Evolutionary conservation across 2,888 invertebrate genomes (phyloP).

Genomic region (Ophonus ardosiacus): DNA sequence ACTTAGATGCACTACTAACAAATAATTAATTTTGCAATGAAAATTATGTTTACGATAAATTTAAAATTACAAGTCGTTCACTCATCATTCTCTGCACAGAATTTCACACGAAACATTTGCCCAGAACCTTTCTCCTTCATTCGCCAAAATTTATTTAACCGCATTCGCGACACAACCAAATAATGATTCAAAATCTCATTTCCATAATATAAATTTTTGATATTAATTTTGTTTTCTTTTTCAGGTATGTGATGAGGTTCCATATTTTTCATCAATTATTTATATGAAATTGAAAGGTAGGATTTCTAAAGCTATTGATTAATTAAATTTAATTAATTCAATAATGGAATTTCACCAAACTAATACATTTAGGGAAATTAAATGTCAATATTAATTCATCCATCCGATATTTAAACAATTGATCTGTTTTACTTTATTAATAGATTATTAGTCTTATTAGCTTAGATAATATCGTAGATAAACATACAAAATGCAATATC

Average conservation of each 20-base stretch:
- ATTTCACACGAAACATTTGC: no score
- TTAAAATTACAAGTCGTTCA: no score
- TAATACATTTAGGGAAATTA: constrained; percentile 1
- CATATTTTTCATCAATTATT: neutral
- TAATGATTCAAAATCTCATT: no score
- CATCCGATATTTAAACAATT: neutral
- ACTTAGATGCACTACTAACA: no score
- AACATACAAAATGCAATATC: neutral
- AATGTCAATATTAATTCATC: constrained; percentile 12
- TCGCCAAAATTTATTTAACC: no score
- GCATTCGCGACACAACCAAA: no score
- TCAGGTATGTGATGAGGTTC: neutral
- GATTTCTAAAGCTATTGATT: neutral
- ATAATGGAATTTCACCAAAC: neutral
- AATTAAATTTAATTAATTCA: neutral
- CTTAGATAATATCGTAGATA: neutral
- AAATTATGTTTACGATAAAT: no score
- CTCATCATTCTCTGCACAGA: no score
- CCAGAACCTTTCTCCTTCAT: no score
- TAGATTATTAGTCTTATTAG: neutral
- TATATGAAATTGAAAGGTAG: neutral
- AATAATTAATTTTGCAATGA: no score
- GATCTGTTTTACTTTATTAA: constrained; percentile 23
- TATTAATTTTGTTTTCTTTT: neutral
- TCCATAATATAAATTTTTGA: neutral